Evolutionary conservation across 1,140 invertebrate genomes (phyloP).

Genomic region (Stratiolaelaps scimitus): DNA sequence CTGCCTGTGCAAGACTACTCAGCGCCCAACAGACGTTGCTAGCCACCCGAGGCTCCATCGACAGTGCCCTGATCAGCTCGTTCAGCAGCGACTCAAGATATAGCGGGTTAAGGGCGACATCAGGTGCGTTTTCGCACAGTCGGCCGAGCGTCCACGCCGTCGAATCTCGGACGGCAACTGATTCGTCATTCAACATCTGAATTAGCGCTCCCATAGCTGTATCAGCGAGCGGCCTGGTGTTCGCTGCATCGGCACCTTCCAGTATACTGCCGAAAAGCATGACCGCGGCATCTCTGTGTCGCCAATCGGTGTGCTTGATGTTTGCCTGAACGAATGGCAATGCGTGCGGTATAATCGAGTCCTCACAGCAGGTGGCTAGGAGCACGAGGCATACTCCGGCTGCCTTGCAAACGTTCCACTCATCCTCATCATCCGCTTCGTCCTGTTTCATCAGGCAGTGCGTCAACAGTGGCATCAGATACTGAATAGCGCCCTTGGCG

Average conservation of each 20-base stretch:
- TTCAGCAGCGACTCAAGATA: conserved; percentile 70
- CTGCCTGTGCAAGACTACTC: conserved; percentile 89
- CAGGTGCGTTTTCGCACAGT: conserved; percentile 92
- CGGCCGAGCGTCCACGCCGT: conserved; percentile 95
- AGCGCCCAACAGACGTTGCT: conserved; percentile 99
- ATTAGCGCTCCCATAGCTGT: conserved; percentile 92
- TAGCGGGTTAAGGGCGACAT: conserved; percentile 79
- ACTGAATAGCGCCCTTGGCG: conserved; percentile 89
- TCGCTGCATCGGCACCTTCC: conserved; percentile 73
- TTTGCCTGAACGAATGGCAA: conserved; percentile 93
- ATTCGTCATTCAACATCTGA: conserved; percentile 76
- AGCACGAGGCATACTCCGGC: conserved; percentile 99
- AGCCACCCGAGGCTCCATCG: conserved; percentile 83
- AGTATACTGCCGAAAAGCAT: conserved; percentile 97
- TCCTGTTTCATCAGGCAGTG: conserved; percentile 83
- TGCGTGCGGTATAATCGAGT: conserved; percentile 87
- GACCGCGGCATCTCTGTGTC: conserved; percentile 86
- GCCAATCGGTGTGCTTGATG: conserved; percentile 86
- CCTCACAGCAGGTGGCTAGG: conserved; percentile 88
- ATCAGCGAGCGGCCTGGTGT: conserved; percentile 82
- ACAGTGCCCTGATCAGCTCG: conserved; percentile 70
- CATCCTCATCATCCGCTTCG: conserved; percentile 80
- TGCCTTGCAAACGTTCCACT: conserved; percentile 99
- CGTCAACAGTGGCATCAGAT: conserved; percentile 82
- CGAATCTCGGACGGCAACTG: conserved; percentile 88